Evolutionary conservation across 2,888 invertebrate genomes (phyloP).

Genomic region (Mimas tiliae): DNA sequence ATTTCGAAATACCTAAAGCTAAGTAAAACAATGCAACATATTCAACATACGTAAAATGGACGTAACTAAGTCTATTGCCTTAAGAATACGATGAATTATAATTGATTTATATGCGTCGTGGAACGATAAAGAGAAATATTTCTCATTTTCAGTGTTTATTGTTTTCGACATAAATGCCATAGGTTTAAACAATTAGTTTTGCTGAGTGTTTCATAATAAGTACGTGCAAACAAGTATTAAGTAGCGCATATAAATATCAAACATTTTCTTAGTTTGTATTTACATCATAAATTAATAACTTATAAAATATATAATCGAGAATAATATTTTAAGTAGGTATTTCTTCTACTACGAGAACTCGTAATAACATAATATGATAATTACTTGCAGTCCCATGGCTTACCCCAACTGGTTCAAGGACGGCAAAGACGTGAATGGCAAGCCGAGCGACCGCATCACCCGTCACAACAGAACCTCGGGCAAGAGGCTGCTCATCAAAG

Average conservation of each 20-base stretch:
- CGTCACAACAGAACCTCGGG: slow-evolving; percentile 69
- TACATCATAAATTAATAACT: no score
- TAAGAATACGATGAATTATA: neutral
- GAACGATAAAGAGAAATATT: neutral
- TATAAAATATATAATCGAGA: no score
- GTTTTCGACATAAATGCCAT: neutral
- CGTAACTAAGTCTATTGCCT: neutral
- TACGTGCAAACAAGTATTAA: no score
- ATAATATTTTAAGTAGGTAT: no score
- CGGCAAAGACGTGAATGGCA: slow-evolving; percentile 57
- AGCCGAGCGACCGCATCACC: slow-evolving; percentile 56
- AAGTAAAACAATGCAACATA: neutral
- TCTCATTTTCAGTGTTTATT: slow-evolving; percentile 11
- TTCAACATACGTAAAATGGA: neutral
- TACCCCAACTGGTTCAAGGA: slow-evolving; percentile 70
- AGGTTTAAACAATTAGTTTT: neutral
- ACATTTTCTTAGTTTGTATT: no score
- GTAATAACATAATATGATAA: neutral
- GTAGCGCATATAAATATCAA: no score
- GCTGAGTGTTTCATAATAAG: no score
- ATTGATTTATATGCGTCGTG: neutral
- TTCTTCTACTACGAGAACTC: no score
- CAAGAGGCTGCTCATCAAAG: slow-evolving; percentile 66
- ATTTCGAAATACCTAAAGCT: slow-evolving; percentile 52
- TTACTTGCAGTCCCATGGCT: slow-evolving; percentile 60